phyloP scores from a whole-genome alignment of 2,113 vertebrate genomes.

The Epinephelus cyanopodus region DNA sequence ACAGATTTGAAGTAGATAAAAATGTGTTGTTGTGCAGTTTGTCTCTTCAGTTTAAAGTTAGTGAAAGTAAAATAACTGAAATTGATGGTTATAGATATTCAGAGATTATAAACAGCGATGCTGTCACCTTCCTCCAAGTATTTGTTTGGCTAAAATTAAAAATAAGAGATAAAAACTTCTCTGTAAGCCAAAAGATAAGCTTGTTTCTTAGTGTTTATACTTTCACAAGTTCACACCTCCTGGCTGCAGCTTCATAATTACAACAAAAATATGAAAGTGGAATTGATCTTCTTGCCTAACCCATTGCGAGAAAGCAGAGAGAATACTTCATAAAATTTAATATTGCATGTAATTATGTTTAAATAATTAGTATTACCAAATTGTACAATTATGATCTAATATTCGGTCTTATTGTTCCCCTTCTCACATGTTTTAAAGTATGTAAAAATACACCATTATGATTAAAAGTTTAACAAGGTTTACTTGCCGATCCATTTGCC shows the following conservation, averaged over 20 bases:
- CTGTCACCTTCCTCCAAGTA: background rate
- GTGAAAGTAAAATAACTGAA: constrained; percentile 1
- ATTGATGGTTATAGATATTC: background rate
- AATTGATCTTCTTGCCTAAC: background rate
- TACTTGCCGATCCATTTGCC: too few species aligned
- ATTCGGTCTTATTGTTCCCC: too few species aligned
- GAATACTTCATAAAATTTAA: background rate
- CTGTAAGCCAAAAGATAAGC: background rate
- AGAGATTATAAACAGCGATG: background rate
- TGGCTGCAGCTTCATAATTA: background rate
- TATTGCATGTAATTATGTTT: background rate
- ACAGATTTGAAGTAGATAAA: constrained; percentile 17
- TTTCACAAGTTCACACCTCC: background rate
- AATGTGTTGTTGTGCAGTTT: background rate
- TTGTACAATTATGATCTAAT: too few species aligned
- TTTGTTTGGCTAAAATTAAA: background rate
- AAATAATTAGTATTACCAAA: too few species aligned
- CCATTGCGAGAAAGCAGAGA: background rate
- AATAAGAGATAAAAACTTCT: background rate
- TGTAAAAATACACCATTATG: too few species aligned
- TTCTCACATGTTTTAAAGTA: too few species aligned
- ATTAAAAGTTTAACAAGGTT: too few species aligned
- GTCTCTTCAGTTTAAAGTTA: constrained; percentile 5
- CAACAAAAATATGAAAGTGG: background rate
- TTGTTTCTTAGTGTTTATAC: background rate